Conservation (phyloP, 2,113 vertebrate species). For the Ibidorhyncha struthersii region DNA sequence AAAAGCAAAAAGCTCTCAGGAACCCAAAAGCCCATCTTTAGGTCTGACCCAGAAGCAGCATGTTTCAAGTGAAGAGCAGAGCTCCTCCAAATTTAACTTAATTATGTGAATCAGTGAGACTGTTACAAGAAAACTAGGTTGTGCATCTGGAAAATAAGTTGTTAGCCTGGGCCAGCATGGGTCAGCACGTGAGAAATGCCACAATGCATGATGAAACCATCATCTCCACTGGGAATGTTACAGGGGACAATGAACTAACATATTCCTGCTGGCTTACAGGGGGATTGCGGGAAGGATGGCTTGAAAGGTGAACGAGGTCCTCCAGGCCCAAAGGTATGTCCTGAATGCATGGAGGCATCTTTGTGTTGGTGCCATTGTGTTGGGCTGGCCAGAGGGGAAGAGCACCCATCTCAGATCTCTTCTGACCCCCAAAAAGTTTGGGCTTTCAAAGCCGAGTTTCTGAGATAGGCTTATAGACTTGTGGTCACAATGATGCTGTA, state of each 20-base stretch:
- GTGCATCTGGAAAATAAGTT: not conserved
- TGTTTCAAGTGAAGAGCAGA: not conserved
- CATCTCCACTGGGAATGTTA: not conserved
- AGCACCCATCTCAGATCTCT: not conserved
- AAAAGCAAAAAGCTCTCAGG: not conserved
- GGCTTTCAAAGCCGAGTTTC: not conserved
- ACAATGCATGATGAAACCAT: not conserved
- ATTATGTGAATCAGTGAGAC: not conserved
- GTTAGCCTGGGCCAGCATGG: not conserved
- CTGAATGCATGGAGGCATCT: not conserved
- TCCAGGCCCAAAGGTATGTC: slow-evolving; percentile 80
- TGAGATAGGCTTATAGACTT: not conserved
- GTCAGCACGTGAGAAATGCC: accelerated
- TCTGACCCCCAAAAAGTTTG: not conserved
- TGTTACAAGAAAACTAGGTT: not conserved
- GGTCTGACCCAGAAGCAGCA: not conserved
- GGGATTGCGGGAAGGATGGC: slow-evolving; percentile 71
- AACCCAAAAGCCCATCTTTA: not conserved
- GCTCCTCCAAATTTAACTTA: not conserved
- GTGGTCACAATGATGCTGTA: accelerated
- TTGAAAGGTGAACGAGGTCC: slow-evolving; percentile 69
- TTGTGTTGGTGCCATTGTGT: not conserved
- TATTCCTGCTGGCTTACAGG: slow-evolving; percentile 48
- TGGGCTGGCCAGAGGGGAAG: not conserved
- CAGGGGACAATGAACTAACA: not conserved